Conservation (phyloP, 1,140 invertebrate genomes). For the Drosophila rufa region DNA sequence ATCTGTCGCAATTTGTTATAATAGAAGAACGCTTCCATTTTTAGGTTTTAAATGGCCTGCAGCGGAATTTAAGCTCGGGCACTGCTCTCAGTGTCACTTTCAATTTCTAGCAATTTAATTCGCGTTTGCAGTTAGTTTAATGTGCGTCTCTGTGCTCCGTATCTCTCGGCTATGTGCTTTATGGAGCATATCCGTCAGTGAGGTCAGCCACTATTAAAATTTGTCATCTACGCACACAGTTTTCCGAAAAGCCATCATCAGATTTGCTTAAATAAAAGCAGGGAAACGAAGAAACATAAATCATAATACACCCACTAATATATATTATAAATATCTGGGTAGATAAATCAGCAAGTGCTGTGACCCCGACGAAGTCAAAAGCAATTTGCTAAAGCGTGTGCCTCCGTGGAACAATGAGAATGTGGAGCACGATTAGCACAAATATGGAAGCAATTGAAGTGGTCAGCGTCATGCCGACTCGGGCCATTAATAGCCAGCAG, state of each 20-base stretch:
- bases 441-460: constrained; percentile 9
- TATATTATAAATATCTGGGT: background rate
- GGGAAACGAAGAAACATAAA: background rate
- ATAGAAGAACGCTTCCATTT: constrained; percentile 52
- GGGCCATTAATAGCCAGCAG: constrained; percentile 33
- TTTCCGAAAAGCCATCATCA: background rate
- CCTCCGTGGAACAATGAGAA: constrained; percentile 41
- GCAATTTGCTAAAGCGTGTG: constrained; percentile 45
- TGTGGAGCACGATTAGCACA: constrained; percentile 42
- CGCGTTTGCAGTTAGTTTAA: constrained; percentile 62
- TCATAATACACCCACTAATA: background rate
- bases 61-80: constrained; percentile 51
- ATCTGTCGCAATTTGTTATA: constrained; percentile 53
- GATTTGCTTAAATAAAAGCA: background rate
- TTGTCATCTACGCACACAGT: background rate
- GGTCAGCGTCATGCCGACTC: constrained; percentile 8
- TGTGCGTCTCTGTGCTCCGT: constrained; percentile 23
- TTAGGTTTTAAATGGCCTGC: constrained; percentile 34
- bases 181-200: constrained; percentile 58
- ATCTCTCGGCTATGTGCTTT: constrained; percentile 17
- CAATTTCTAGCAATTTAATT: constrained; percentile 81
- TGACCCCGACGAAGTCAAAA: constrained; percentile 10
- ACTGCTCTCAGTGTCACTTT: constrained; percentile 72
- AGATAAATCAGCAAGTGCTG: constrained; percentile 6
- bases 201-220: constrained; percentile 55